phyloP scores from a whole-genome alignment of 2,888 invertebrate species.

The Agonopterix alstromeriana region DNA sequence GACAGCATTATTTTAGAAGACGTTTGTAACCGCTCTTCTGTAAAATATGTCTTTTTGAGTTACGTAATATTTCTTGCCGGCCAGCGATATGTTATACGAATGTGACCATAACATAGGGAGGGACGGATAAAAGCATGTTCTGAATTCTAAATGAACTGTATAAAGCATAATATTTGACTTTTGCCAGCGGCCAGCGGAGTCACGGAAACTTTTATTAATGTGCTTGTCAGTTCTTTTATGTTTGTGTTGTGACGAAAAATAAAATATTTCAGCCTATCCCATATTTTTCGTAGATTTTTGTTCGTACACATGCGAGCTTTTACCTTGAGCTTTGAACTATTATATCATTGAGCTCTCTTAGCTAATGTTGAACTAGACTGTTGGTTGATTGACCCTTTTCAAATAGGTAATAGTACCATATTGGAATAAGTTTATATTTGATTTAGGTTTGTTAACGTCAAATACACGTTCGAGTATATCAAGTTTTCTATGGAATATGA shows the following conservation, averaged over 20 bases:
- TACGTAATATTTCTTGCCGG: too few species aligned
- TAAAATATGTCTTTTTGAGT: too few species aligned
- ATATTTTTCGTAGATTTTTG: constrained; percentile 13
- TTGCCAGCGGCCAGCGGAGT: constrained; percentile 21
- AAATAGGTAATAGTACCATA: too few species aligned
- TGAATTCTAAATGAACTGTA: constrained; percentile 51
- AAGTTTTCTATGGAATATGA: too few species aligned
- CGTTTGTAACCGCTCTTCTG: too few species aligned
- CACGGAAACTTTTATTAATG: constrained; percentile 38
- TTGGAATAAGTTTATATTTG: too few species aligned
- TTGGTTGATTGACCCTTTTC: too few species aligned
- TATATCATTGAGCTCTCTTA: background rate
- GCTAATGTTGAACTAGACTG: too few species aligned
- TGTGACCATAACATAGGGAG: constrained; percentile 23
- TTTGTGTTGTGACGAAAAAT: constrained; percentile 21
- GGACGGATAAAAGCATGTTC: constrained; percentile 31
- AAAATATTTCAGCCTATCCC: constrained; percentile 16
- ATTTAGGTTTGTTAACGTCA: too few species aligned
- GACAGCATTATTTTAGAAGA: too few species aligned
- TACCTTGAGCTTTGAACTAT: background rate
- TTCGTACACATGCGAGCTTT: constrained; percentile 5
- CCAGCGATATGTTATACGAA: constrained; percentile 19
- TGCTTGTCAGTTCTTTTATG: constrained; percentile 32
- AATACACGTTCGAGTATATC: too few species aligned
- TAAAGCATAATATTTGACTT: constrained; percentile 40